These are phyloP conservation scores for Margarornis squamiger DNA, from an alignment of 2,797 vertebrate genomes.

Conservation along the genomic window DNA sequence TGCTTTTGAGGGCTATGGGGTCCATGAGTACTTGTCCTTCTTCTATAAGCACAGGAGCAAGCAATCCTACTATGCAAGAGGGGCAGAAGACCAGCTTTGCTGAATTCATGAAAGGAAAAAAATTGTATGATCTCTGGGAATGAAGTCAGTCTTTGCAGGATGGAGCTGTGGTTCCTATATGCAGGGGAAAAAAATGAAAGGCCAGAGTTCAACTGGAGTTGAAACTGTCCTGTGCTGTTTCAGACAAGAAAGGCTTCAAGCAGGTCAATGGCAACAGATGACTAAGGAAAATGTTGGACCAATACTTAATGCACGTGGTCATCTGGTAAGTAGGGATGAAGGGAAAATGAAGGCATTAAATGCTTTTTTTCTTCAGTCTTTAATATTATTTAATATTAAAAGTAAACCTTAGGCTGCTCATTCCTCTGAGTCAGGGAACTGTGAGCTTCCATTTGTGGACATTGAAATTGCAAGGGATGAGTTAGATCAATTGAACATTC, in stretches of 20 bases:
- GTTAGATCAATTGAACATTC: not conserved
- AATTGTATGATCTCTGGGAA: not conserved
- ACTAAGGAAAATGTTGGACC: not conserved
- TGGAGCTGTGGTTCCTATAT: not conserved
- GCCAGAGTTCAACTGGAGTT: not conserved
- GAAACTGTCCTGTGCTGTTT: not conserved
- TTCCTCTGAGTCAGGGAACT: not conserved
- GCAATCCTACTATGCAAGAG: not conserved
- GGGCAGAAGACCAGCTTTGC: not conserved
- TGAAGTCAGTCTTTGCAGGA: not conserved
- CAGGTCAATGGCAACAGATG: not conserved
- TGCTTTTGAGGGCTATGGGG: not conserved
- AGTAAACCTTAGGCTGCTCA: not conserved
- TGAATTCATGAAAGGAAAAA: not conserved
- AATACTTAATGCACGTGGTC: not conserved
- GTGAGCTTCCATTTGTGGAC: not conserved
- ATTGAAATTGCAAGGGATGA: not conserved
- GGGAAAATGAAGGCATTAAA: not conserved
- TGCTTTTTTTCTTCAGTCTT: not conserved
- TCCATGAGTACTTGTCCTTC: not conserved
- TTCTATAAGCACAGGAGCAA: not conserved
- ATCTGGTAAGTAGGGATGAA: not conserved
- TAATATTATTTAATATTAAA: not conserved
- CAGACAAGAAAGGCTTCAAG: not conserved
- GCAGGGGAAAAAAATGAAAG: not conserved